phyloP scores from a whole-genome alignment of 2,888 invertebrate species.

The Drosophila merina region DNA sequence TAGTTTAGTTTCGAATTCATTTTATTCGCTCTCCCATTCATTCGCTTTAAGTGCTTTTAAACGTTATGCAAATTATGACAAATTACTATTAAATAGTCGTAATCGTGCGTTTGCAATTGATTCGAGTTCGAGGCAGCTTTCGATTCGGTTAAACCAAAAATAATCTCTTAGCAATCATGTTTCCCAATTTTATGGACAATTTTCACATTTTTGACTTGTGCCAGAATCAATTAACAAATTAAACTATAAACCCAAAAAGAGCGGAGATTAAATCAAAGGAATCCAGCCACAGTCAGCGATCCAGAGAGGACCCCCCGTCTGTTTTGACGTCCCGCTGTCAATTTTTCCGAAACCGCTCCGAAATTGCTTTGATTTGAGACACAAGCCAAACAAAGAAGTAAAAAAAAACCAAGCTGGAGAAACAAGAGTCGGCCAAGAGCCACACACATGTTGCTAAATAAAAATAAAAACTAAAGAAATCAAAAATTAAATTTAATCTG shows the following conservation, averaged over 20 bases:
- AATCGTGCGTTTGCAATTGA: constrained; percentile 77
- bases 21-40: neutral
- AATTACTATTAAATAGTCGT: constrained; percentile 81
- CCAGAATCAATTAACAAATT: constrained; percentile 67
- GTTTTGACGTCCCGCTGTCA: constrained; percentile 60
- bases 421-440: neutral
- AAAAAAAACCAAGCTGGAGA: neutral
- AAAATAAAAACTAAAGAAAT: constrained; percentile 25
- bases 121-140: constrained; percentile 32
- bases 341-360: constrained; percentile 30
- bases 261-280: constrained; percentile 44
- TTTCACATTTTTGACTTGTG: constrained; percentile 58
- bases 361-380: constrained; percentile 73
- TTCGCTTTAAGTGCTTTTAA: constrained; percentile 71
- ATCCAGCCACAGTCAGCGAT: neutral
- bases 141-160: no score
- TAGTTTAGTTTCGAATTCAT: constrained; percentile 9
- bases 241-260: constrained; percentile 15
- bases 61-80: constrained; percentile 82
- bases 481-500: constrained; percentile 55
- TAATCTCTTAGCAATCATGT: constrained; percentile 9
- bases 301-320: constrained; percentile 29
- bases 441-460: constrained; percentile 3
- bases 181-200: constrained; percentile 63
- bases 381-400: constrained; percentile 66